Evolutionary conservation across 2,113 vertebrate genomes (phyloP).

Genomic region (Phalacrocorax pelagicus): DNA sequence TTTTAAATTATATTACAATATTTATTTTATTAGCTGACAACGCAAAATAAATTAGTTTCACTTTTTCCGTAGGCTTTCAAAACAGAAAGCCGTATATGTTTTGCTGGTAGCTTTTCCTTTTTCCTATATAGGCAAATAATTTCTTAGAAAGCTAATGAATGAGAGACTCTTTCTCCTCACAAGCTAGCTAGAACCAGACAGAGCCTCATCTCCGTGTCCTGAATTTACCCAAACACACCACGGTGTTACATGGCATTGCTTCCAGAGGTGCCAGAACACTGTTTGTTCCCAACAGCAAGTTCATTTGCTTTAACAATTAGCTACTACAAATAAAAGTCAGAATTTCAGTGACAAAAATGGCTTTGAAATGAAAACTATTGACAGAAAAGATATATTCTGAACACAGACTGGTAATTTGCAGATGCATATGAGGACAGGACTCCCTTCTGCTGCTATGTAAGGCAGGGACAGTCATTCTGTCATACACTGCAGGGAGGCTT

Average conservation of each 20-base stretch:
- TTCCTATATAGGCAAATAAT: not conserved
- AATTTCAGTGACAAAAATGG: not conserved
- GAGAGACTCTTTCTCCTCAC: not conserved
- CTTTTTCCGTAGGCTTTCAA: not conserved
- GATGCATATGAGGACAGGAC: not conserved
- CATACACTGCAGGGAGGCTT: not conserved
- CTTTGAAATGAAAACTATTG: not conserved
- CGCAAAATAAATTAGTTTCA: not conserved
- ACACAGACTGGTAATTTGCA: not conserved
- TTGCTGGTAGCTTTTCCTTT: not conserved
- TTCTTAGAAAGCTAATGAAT: not conserved
- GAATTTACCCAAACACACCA: rapidly evolving
- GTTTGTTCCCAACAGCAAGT: not conserved
- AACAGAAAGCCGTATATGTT: not conserved
- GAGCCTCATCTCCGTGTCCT: not conserved
- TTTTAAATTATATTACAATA: not conserved
- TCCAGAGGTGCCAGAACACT: not conserved
- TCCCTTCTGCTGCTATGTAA: not conserved
- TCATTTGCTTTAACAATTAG: not conserved
- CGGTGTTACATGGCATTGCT: not conserved
- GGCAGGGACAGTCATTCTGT: not conserved
- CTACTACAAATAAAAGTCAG: not conserved
- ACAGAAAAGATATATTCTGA: not conserved
- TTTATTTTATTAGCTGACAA: not conserved
- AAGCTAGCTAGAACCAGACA: not conserved